phyloP scores from a whole-genome alignment of 2,888 invertebrate genomes.

The Neoascia interrupta region DNA sequence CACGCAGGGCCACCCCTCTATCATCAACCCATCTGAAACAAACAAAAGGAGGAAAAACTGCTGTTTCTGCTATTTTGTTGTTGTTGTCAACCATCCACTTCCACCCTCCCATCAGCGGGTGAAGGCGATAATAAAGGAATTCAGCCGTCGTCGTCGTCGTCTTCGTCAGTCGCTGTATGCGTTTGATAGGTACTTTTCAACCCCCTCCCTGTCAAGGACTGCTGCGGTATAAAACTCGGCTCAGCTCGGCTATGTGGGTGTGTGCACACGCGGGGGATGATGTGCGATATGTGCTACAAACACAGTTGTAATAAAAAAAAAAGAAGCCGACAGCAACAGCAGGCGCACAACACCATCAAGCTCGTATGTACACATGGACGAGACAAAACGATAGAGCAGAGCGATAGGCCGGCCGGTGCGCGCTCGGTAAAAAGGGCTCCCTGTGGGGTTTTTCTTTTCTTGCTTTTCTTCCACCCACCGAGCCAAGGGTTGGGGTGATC shows the following conservation, averaged over 20 bases:
- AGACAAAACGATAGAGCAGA: slow-evolving; percentile 25
- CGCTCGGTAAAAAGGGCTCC: slow-evolving; percentile 38
- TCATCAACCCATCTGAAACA: background rate
- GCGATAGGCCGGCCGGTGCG: slow-evolving; percentile 34
- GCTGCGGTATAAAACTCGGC: slow-evolving; percentile 46
- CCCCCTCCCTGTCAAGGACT: background rate
- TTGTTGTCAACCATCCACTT: slow-evolving; percentile 45
- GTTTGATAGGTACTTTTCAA: slow-evolving; percentile 30
- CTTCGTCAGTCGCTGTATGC: slow-evolving; percentile 26
- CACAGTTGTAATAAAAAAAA: slow-evolving; percentile 52
- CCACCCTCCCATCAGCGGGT: slow-evolving; percentile 30
- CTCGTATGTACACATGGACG: slow-evolving; percentile 25
- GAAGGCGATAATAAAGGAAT: slow-evolving; percentile 68
- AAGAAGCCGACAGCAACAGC: slow-evolving; percentile 59
- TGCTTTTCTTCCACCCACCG: background rate
- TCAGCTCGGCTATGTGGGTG: slow-evolving; percentile 52
- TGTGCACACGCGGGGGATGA: slow-evolving; percentile 14
- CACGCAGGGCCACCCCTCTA: slow-evolving; percentile 24
- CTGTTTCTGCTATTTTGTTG: slow-evolving; percentile 58
- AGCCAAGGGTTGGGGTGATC: slow-evolving; percentile 37
- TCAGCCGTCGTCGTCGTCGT: slow-evolving; percentile 36
- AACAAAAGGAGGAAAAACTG: slow-evolving; percentile 40
- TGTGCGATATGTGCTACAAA: slow-evolving; percentile 60
- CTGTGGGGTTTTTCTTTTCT: slow-evolving; percentile 7
- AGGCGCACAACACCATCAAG: slow-evolving; percentile 32